Evolutionary conservation across 2,797 vertebrate species (phyloP), one percentile per base, ranked within the genome.

Genomic region (Sparus aurata): DNA sequence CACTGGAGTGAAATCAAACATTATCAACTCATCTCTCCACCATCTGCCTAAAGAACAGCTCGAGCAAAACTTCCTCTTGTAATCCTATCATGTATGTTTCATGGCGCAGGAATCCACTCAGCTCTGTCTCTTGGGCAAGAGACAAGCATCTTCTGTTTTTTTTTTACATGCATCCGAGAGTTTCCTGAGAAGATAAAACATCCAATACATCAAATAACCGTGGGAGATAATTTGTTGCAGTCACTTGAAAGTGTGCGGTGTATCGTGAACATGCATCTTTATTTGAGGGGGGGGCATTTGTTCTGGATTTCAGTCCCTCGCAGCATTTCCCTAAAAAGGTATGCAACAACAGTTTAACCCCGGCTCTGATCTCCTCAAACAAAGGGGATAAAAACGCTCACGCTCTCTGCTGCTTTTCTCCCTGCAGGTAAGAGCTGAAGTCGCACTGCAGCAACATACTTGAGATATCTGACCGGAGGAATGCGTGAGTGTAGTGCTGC

Each of bases 401-500:
- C 0, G 12, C 65, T 64, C 25, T 79, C 43, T 10, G 49, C 61
- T 66, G 20, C 57, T 10, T 73, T 61, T 64, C 85, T 72, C 79
- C 50, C 55, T 15, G 73, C 77, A 85, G 87, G 83, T 85, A 82
- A 63, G 46, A 62, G 55, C 27, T 61, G 2, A 65, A 89, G 81
- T 82, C 50, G 66, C 79, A 85, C 85, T 78, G 18, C 86, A 73
- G 67, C 16, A 25, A 16, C 91, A 94, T 91, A 90, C 70, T 86
- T 93, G 30, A 84, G 83, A 92, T 90, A 84, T 85, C 84, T 89
- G 84, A 68, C 92, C 74, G 74, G 83, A 83, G 91, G 91, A 92
- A 94, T 90, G 95, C 91, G 93, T 94, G 69, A 80, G 82, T 52
- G 72, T 59, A 46, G 67, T 2, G 86, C 84, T 90, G 84, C 87